A percentile compares a stretch with the other conserved stretches of the same genome.
phyloP scores from a whole-genome alignment of 2,888 invertebrate species.

The Therioaphis trifolii region DNA sequence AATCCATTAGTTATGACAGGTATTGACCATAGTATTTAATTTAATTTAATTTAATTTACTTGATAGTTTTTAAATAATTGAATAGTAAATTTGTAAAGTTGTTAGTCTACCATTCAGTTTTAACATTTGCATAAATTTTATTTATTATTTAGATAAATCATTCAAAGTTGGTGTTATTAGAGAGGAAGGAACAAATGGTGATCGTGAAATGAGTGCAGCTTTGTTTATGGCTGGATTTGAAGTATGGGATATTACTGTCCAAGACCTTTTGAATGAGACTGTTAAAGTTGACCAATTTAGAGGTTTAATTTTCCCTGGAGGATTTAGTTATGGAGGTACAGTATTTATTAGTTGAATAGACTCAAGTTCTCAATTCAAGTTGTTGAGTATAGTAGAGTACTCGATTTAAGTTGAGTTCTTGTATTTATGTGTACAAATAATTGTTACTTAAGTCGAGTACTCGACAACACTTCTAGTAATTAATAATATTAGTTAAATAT shows the following conservation, averaged over 20 bases:
- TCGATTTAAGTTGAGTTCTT: too few species aligned
- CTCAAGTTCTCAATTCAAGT: too few species aligned
- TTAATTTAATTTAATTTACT: slow-evolving; percentile 13
- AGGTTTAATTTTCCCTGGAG: slow-evolving; percentile 94
- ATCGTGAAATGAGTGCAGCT: slow-evolving; percentile 96
- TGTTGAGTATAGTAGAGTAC: too few species aligned
- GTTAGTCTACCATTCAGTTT: too few species aligned
- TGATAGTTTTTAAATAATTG: too few species aligned
- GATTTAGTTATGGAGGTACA: slow-evolving; percentile 99
- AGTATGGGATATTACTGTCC: slow-evolving; percentile 95
- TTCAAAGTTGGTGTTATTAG: slow-evolving; percentile 87
- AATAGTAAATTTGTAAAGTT: too few species aligned
- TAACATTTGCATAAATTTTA: not conserved
- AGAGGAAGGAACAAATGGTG: slow-evolving; percentile 97
- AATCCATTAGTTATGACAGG: slow-evolving; percentile 3
- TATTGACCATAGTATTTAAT: not conserved
- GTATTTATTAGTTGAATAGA: too few species aligned
- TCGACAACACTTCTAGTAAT: not conserved
- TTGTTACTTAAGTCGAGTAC: too few species aligned
- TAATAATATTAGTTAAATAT: not conserved
- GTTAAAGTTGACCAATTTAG: slow-evolving; percentile 83
- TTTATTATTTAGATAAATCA: slow-evolving; percentile 22
- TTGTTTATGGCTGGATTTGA: slow-evolving; percentile 88
- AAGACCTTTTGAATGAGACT: slow-evolving; percentile 81
- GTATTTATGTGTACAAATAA: too few species aligned